These are phyloP conservation scores for Nematolebias whitei DNA, from an alignment of 2,113 vertebrate species.

Conservation along the genomic window DNA sequence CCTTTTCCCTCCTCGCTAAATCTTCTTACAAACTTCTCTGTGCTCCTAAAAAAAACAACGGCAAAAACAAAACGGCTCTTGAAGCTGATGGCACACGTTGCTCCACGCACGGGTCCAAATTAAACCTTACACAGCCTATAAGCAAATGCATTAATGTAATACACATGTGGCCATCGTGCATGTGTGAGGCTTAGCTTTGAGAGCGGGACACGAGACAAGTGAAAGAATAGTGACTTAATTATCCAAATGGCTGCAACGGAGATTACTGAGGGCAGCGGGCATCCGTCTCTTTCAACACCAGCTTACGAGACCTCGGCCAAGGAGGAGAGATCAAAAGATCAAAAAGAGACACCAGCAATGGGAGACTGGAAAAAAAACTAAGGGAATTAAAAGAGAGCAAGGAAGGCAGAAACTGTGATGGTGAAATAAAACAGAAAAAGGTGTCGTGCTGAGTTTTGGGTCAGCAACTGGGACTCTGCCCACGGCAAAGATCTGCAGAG, in stretches of 20 bases:
- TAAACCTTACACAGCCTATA: neutral
- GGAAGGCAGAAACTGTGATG: conserved; percentile 23
- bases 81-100: conserved; percentile 30
- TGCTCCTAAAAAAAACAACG: conserved; percentile 64
- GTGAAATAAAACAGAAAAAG: conserved; percentile 21
- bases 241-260: conserved; percentile 69
- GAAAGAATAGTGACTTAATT: conserved; percentile 74
- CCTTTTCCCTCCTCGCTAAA: conserved; percentile 49
- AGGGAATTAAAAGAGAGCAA: conserved; percentile 34
- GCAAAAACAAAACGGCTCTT: conserved; percentile 55
- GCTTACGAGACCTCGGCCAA: conserved; percentile 41
- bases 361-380: conserved; percentile 26
- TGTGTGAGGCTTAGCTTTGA: conserved; percentile 15
- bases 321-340: conserved; percentile 65
- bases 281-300: conserved; percentile 69
- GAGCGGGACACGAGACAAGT: conserved; percentile 27
- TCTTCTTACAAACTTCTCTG: conserved; percentile 50
- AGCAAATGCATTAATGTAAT: neutral
- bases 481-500: conserved; percentile 30
- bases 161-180: neutral
- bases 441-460: conserved; percentile 1
- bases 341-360: conserved; percentile 45
- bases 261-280: conserved; percentile 64
- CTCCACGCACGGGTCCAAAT: neutral
- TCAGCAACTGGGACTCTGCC: neutral